phyloP scores from a whole-genome alignment of 35 echinoderm and acorn worm genomes.

The Ptychodera flava region DNA sequence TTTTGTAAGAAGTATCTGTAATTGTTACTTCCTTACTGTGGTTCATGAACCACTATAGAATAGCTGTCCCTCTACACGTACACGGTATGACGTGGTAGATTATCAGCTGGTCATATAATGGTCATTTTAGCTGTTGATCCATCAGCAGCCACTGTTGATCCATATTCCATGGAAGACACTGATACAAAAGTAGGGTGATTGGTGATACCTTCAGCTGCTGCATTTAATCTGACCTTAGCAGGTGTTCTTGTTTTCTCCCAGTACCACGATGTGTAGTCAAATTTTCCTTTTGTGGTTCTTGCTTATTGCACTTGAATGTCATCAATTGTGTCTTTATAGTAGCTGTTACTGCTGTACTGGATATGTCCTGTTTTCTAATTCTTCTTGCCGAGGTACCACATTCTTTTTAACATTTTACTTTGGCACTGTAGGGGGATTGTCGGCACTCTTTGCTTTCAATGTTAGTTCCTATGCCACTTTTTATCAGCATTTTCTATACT shows the following conservation, averaged over 20 bases:
- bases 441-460: neutral
- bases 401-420: neutral
- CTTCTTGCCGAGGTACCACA: neutral
- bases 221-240: neutral
- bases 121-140: neutral
- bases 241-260: neutral
- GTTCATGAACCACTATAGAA: neutral
- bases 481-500: neutral
- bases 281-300: too few relatives aligned
- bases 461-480: neutral
- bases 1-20: neutral
- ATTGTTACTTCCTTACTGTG: neutral
- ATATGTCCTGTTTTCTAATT: neutral
- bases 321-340: too few relatives aligned
- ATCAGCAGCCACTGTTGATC: neutral
- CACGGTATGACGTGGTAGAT: neutral
- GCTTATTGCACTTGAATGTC: too few relatives aligned
- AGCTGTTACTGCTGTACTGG: neutral
- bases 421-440: neutral
- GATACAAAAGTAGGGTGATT: too few relatives aligned
- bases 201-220: too few relatives aligned
- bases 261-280: too few relatives aligned
- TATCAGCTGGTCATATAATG: neutral
- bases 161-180: neutral
- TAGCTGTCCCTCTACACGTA: neutral